Percentiles rank a stretch among this genome's conserved stretches.
phyloP scores from a whole-genome alignment of 1,140 invertebrate genomes.

The Lepeophtheirus salmonis region DNA sequence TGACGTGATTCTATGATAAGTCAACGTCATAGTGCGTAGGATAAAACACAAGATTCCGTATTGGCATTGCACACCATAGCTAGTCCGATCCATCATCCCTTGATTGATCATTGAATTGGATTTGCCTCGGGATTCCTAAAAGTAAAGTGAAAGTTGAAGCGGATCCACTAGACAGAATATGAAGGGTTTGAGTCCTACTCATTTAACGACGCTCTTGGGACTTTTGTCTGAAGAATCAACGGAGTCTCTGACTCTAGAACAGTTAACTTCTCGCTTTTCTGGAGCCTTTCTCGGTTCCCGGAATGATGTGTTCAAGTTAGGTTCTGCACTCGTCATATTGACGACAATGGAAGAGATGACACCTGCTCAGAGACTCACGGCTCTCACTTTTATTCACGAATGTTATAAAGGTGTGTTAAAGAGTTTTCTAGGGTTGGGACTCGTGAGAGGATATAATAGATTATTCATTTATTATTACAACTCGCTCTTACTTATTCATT shows the following conservation, averaged over 20 bases:
- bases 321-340: conserved; percentile 40
- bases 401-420: not conserved
- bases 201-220: conserved; percentile 26
- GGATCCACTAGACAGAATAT: not conserved
- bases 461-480: no score
- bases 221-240: conserved; percentile 45
- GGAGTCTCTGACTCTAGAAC: conserved; percentile 41
- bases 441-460: no score
- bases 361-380: conserved; percentile 22
- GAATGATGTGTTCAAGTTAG: conserved; percentile 35
- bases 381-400: not conserved
- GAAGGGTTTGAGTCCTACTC: not conserved
- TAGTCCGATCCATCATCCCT: no score
- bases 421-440: not conserved
- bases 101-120: no score
- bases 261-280: conserved; percentile 43
- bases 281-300: conserved; percentile 45
- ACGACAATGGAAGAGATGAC: conserved; percentile 18
- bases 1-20: no score
- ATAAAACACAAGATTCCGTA: no score
- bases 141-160: no score
- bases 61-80: no score
- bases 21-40: no score
- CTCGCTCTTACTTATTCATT: no score
- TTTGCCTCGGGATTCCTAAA: no score